Conservation (phyloP, 2,113 vertebrate species). For the Anseranas semipalmata region DNA sequence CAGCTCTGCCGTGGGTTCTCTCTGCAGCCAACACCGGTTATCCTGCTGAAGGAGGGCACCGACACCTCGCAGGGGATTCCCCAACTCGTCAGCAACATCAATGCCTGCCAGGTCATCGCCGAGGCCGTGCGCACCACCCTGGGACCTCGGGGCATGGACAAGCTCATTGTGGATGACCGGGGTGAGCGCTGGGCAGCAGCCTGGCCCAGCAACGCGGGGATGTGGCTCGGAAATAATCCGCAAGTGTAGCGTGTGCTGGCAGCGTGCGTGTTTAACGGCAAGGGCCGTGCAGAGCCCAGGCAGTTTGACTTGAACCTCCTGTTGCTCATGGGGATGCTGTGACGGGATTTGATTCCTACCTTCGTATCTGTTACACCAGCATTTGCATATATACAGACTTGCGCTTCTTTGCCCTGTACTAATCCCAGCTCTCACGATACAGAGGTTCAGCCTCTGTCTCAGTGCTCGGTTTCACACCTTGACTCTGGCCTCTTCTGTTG, state of each 20-base stretch:
- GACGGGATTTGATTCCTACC: accelerated
- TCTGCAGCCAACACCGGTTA: conserved; percentile 89
- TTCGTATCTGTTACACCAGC: accelerated
- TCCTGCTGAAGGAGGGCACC: conserved; percentile 96
- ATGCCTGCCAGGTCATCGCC: conserved; percentile 95
- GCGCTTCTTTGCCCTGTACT: accelerated
- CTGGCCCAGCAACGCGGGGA: accelerated
- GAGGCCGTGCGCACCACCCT: conserved; percentile 96
- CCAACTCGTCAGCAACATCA: conserved; percentile 97
- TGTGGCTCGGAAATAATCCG: accelerated
- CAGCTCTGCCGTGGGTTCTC: accelerated
- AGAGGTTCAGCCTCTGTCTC: not conserved
- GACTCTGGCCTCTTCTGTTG: not conserved
- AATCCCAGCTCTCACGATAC: accelerated
- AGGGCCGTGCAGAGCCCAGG: not conserved
- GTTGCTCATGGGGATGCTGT: not conserved
- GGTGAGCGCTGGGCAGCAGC: conserved; percentile 73
- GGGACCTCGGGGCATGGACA: conserved; percentile 98
- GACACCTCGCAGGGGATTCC: conserved; percentile 95
- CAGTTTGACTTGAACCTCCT: not conserved
- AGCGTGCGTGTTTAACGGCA: accelerated
- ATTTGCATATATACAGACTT: not conserved
- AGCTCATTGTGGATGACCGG: conserved; percentile 92
- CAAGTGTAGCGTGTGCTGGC: accelerated
- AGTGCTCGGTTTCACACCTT: accelerated